These are phyloP conservation scores for Parthenolecanium corni DNA, from an alignment of 2,888 invertebrate genomes.

Conservation along the genomic window DNA sequence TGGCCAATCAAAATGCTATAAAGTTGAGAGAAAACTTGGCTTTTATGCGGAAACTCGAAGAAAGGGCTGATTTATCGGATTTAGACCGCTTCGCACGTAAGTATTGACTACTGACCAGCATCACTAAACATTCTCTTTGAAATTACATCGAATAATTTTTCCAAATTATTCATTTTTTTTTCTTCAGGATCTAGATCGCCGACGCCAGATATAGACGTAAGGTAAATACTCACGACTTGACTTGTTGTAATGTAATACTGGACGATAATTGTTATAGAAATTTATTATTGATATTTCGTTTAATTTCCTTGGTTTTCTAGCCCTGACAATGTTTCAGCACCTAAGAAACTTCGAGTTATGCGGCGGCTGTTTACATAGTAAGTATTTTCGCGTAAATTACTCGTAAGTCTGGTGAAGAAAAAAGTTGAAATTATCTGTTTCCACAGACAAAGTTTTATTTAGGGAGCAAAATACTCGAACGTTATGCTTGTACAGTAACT, in stretches of 20 bases:
- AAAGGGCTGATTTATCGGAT: conserved; percentile 21
- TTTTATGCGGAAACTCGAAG: conserved; percentile 13
- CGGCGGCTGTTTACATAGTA: conserved; percentile 21
- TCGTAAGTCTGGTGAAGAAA: too few species aligned
- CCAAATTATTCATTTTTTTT: not conserved
- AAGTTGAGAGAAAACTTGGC: conserved; percentile 22
- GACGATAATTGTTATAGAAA: too few species aligned
- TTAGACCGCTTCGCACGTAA: conserved; percentile 12
- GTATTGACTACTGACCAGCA: not conserved
- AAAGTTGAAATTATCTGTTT: too few species aligned
- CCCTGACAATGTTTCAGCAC: conserved; percentile 12
- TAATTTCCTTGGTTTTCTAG: not conserved
- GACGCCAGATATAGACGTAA: conserved; percentile 10
- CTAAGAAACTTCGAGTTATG: conserved; percentile 15
- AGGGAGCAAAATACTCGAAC: too few species aligned
- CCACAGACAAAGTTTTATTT: too few species aligned
- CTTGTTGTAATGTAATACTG: not conserved
- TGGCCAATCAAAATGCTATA: conserved; percentile 13
- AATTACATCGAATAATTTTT: not conserved
- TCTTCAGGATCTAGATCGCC: conserved; percentile 19
- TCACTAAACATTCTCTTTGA: not conserved
- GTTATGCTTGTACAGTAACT: too few species aligned
- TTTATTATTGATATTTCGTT: not conserved
- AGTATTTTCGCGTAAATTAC: not conserved
- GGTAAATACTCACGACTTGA: not conserved